Percentiles rank a stretch among this genome's conserved stretches.
phyloP scores from a whole-genome alignment of 2,797 vertebrate genomes.

The Apogon talboti region DNA sequence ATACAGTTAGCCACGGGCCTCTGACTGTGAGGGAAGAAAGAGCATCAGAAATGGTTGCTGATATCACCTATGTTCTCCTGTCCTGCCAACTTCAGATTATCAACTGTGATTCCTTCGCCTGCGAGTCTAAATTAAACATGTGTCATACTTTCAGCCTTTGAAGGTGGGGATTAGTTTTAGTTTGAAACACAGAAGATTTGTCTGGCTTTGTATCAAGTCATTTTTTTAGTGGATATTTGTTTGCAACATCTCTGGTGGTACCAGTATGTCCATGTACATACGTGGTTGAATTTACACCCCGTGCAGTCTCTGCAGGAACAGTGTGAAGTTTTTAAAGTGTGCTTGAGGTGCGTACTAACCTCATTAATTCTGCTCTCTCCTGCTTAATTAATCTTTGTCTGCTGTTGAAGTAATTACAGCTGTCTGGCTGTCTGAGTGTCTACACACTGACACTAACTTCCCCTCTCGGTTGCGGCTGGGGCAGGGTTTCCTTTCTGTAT shows the following conservation, averaged over 20 bases:
- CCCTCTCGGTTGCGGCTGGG: conserved; percentile 37
- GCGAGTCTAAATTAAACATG: conserved; percentile 21
- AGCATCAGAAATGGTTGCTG: conserved; percentile 25
- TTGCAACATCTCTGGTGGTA: neutral
- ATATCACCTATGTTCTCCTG: conserved; percentile 16
- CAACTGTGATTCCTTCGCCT: conserved; percentile 15
- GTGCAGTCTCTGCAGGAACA: conserved; percentile 14
- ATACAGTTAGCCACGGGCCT: conserved; percentile 7
- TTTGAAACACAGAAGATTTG: neutral
- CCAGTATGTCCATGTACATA: neutral
- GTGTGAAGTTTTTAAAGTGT: conserved; percentile 56
- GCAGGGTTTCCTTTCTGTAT: conserved; percentile 19
- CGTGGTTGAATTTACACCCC: neutral
- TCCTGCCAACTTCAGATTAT: conserved; percentile 23
- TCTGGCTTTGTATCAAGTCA: neutral
- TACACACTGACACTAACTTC: conserved; percentile 54
- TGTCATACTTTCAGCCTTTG: conserved; percentile 8
- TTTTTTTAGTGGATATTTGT: conserved; percentile 2
- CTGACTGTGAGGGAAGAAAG: conserved; percentile 1
- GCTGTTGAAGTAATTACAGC: conserved; percentile 73
- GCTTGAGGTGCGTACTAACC: conserved; percentile 56
- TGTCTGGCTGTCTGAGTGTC: conserved; percentile 53
- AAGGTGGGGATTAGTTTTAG: conserved; percentile 21
- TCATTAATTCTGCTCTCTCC: conserved; percentile 68
- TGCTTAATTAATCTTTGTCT: conserved; percentile 80